A percentile compares a stretch with the other conserved stretches of the same genome.
These are phyloP conservation scores for Nesoenas mayeri DNA, from an alignment of 2,113 vertebrate genomes.

Conservation along the genomic window DNA sequence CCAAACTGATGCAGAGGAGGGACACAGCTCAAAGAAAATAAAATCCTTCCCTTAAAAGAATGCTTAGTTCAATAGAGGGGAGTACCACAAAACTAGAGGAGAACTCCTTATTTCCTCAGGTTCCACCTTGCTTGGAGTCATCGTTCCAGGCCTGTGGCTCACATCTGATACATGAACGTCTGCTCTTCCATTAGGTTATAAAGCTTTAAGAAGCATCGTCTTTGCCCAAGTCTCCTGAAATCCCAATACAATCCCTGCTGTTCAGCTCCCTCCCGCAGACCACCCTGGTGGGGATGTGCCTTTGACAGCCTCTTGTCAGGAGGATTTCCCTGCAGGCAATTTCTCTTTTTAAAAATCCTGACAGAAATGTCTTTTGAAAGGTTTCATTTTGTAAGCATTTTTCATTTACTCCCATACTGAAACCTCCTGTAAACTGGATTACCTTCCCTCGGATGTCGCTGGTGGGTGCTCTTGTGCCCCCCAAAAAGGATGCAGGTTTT, in stretches of 20 bases:
- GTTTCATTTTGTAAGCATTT: constrained; percentile 50
- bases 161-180: neutral
- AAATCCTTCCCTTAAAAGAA: neutral
- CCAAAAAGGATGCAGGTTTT: neutral
- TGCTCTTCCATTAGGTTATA: neutral
- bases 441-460: neutral
- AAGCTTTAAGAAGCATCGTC: neutral
- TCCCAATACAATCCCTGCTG: constrained; percentile 26
- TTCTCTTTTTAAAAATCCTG: constrained; percentile 66
- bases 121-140: neutral
- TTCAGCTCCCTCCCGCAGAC: neutral
- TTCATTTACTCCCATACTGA: constrained; percentile 30
- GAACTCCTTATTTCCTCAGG: neutral
- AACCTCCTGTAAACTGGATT: constrained; percentile 42
- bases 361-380: constrained; percentile 54
- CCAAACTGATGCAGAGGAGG: neutral
- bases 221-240: constrained; percentile 24
- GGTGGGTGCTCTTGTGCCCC: neutral
- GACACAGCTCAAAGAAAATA: neutral
- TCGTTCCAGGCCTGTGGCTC: neutral
- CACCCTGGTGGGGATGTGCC: constrained; percentile 49
- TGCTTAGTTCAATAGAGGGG: neutral
- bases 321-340: constrained; percentile 68
- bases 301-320: constrained; percentile 72
- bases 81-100: neutral